These are phyloP conservation scores for Aricia artaxerxes DNA, from an alignment of 2,888 invertebrate genomes.

Conservation along the genomic window DNA sequence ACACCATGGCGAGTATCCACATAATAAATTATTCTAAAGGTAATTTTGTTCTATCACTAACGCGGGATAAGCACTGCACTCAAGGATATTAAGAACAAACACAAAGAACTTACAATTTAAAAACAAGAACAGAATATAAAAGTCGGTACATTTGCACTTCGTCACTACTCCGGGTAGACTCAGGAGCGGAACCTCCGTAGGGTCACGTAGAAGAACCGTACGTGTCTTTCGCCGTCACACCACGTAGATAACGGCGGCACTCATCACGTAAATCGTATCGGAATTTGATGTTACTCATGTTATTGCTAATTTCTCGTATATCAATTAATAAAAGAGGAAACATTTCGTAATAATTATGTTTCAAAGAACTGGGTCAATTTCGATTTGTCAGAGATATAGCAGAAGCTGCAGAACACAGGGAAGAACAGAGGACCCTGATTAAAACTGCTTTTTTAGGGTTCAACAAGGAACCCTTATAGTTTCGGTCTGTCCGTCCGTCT, in stretches of 20 bases:
- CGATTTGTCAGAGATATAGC: no score
- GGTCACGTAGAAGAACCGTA: not conserved
- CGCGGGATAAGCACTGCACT: not conserved
- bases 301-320: not conserved
- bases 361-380: not conserved
- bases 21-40: not conserved
- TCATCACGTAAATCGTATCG: conserved; percentile 25
- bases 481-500: no score
- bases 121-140: not conserved
- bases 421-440: no score
- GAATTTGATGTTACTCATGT: conserved; percentile 13
- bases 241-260: not conserved
- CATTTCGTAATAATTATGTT: not conserved
- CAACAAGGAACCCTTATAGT: no score
- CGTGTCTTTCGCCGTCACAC: not conserved
- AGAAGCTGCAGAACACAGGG: no score
- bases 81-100: not conserved
- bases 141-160: not conserved
- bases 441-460: no score
- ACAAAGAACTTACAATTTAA: conserved; percentile 15
- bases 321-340: not conserved
- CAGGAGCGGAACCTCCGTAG: no score
- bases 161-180: not conserved
- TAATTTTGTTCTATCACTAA: not conserved
- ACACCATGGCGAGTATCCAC: not conserved